phyloP scores from a whole-genome alignment of 2,888 invertebrate species.

The Endomychus coccineus region DNA sequence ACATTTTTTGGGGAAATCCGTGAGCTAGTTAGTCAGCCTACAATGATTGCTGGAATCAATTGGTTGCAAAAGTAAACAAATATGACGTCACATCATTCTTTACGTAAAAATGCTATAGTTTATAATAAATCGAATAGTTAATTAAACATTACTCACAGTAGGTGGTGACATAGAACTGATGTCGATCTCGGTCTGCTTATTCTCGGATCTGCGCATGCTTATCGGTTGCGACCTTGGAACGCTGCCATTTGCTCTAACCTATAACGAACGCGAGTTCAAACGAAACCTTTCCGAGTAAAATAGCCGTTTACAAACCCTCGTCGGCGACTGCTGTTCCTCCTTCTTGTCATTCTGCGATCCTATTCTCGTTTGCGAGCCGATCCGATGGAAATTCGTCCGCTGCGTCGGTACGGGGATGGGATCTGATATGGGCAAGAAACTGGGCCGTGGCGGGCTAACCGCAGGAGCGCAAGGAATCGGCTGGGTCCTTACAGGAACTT shows the following conservation, averaged over 20 bases:
- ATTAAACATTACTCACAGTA: constrained; percentile 52
- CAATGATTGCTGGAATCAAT: too few species aligned
- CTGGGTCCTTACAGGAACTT: not conserved
- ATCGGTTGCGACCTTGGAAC: constrained; percentile 82
- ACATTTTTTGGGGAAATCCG: too few species aligned
- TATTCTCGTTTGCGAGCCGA: constrained; percentile 15
- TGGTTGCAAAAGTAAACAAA: too few species aligned
- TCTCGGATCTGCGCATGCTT: constrained; percentile 68
- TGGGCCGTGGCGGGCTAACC: constrained; percentile 58
- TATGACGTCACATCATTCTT: too few species aligned
- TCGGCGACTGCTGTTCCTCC: constrained; percentile 21
- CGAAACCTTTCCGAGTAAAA: too few species aligned
- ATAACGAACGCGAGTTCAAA: constrained; percentile 5
- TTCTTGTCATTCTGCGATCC: constrained; percentile 22
- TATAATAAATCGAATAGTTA: too few species aligned
- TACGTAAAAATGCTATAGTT: too few species aligned
- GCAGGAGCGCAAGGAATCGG: constrained; percentile 10
- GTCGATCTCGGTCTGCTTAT: constrained; percentile 74
- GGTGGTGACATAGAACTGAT: constrained; percentile 91
- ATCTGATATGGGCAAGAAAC: constrained; percentile 63
- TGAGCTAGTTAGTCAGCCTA: too few species aligned
- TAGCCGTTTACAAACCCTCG: constrained; percentile 1
- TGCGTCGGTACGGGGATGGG: constrained; percentile 71
- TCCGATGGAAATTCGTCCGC: constrained; percentile 37
- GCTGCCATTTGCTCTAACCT: constrained; percentile 5